Base-by-base conservation (phyloP, 2,797 vertebrate genomes). In the Hoplostethus atlanticus region DNA sequence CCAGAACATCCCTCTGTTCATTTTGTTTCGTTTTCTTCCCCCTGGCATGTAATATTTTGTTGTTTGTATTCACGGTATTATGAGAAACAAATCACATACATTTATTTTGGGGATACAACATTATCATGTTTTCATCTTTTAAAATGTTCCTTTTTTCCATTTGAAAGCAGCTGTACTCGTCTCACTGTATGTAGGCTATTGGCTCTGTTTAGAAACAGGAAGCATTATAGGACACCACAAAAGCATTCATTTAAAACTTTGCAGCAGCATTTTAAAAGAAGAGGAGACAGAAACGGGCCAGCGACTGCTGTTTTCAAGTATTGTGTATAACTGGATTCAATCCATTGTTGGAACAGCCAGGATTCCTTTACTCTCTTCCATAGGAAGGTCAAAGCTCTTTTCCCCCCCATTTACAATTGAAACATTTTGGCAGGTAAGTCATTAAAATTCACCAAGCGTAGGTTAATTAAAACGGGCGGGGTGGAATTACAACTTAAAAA, bases 61-160 rank as follows among this genome's bases (percentile, higher is more conserved):
- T 76, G 89, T 94, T 95, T 95, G 92, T 91, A 95, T 95, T 96
- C 94, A 96, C 93, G 95, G 95, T 94, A 94, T 95, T 93, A 96
- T 95, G 96, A 77, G 71, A 89, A 97, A 98, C 95, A 98, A 95
- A 96, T 97, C 96, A 98, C 96, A 97, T 94, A 99, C 96, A 97
- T 96, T 97, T 96, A 96, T 95, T 97, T 95, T 94, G 94, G 95
- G 96, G 95, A 96, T 93, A 96, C 96, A 96, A 97, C 96, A 98
- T 73, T 79, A 93, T 95, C 92, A 95, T 91, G 92, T 94, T 96
- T 95, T 93, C 87, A 93, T 95, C 94, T 95, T 95, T 89, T 77
- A 56, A 81, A 76, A 64, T 82, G 67, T 79, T 89, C 93, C 87
- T 84, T 64, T 75, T 74, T 93, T 82, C 76, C 73, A 83, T 85